Evolutionary conservation across 2,888 invertebrate genomes (phyloP).

Genomic region (Acanthosoma haemorrhoidale): DNA sequence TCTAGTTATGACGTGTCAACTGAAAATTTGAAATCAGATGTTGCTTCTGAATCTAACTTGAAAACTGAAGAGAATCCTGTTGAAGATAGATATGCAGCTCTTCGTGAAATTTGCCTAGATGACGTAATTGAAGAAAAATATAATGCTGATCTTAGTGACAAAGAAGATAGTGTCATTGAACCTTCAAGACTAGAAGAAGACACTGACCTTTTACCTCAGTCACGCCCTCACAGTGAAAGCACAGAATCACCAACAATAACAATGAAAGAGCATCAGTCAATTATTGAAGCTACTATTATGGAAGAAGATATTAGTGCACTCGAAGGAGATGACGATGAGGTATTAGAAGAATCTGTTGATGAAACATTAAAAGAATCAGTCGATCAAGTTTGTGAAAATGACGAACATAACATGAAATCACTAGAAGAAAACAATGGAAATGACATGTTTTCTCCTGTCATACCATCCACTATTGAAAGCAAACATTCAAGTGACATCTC

Average conservation of each 20-base stretch:
- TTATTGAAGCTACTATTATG: constrained; percentile 43
- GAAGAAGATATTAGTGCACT: constrained; percentile 43
- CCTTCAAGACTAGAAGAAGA: constrained; percentile 40
- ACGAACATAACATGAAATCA: background rate
- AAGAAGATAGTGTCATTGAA: constrained; percentile 42
- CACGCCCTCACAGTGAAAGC: constrained; percentile 43
- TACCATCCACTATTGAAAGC: constrained; percentile 13
- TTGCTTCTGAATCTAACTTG: background rate
- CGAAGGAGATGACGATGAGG: constrained; percentile 41
- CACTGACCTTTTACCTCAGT: constrained; percentile 40
- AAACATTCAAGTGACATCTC: constrained; percentile 29
- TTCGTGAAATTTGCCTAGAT: constrained; percentile 57
- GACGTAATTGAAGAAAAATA: constrained; percentile 45
- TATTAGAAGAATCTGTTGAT: constrained; percentile 35
- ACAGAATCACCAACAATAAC: constrained; percentile 43
- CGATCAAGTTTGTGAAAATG: background rate
- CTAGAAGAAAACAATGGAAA: constrained; percentile 47
- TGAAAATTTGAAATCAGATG: constrained; percentile 28
- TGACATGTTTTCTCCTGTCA: constrained; percentile 24
- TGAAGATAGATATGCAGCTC: constrained; percentile 70
- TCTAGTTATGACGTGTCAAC: constrained; percentile 16
- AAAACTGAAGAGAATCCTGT: constrained; percentile 45
- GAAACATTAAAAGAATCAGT: constrained; percentile 31
- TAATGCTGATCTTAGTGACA: constrained; percentile 45
- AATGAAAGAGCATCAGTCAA: constrained; percentile 42